Conservation (phyloP, 2,888 invertebrate genomes). For the Drosophila meridiana region DNA sequence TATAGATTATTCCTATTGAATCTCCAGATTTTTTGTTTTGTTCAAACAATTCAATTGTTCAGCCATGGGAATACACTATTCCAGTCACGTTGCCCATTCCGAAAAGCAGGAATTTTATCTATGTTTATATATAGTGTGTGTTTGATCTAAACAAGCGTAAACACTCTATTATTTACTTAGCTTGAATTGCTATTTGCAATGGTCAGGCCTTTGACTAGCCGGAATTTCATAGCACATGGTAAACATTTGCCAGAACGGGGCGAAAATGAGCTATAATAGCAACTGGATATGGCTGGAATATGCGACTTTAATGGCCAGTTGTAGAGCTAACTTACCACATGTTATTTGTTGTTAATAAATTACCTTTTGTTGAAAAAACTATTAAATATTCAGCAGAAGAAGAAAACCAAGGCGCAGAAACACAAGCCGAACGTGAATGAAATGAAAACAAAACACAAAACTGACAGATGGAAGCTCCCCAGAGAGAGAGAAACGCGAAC, state of each 20-base stretch:
- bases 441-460: conserved; percentile 43
- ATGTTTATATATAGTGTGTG: neutral
- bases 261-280: conserved; percentile 9
- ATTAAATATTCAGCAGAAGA: conserved; percentile 17
- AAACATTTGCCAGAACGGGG: conserved; percentile 1
- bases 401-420: conserved; percentile 25
- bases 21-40: conserved; percentile 37
- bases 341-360: conserved; percentile 38
- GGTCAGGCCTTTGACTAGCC: conserved; percentile 16
- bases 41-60: conserved; percentile 15
- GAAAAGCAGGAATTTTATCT: conserved; percentile 18
- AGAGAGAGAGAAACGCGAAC: conserved; percentile 48
- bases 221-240: conserved; percentile 32
- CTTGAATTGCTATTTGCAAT: conserved; percentile 17
- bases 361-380: conserved; percentile 21
- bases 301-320: conserved; percentile 7
- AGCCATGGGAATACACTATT: conserved; percentile 8
- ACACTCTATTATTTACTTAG: conserved; percentile 17
- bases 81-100: conserved; percentile 42
- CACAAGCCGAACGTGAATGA: conserved; percentile 38
- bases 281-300: neutral
- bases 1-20: conserved; percentile 30
- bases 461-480: conserved; percentile 67
- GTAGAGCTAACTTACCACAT: conserved; percentile 32
- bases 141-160: neutral